These are phyloP conservation scores for Ruditapes philippinarum DNA, from an alignment of 1,140 invertebrate species.

Conservation along the genomic window DNA sequence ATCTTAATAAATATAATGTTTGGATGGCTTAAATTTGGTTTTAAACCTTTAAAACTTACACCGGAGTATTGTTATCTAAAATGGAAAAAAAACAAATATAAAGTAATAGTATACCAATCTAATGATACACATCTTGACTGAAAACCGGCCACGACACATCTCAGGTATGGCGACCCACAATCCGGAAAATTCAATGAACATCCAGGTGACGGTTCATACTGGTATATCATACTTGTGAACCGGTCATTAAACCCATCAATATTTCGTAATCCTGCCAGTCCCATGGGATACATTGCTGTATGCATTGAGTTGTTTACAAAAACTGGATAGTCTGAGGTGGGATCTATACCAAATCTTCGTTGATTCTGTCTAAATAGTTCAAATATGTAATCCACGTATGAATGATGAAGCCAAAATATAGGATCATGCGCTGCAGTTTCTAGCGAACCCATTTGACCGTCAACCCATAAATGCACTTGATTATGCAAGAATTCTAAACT, in stretches of 20 bases:
- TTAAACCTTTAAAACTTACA: too few species aligned
- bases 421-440: conserved; percentile 84
- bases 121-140: conserved; percentile 63
- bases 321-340: conserved; percentile 55
- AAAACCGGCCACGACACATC: conserved; percentile 54
- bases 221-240: conserved; percentile 69
- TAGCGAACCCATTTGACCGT: conserved; percentile 80
- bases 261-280: conserved; percentile 44
- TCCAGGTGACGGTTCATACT: conserved; percentile 76
- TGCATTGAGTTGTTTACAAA: conserved; percentile 64
- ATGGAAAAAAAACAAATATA: too few species aligned
- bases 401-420: conserved; percentile 86
- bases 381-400: conserved; percentile 84
- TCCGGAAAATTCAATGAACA: conserved; percentile 66
- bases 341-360: conserved; percentile 69
- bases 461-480: conserved; percentile 79
- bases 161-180: conserved; percentile 75
- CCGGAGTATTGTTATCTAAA: too few species aligned
- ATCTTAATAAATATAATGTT: too few species aligned
- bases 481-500: conserved; percentile 80
- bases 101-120: conserved; percentile 53
- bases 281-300: conserved; percentile 47
- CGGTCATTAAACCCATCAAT: conserved; percentile 73
- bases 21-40: too few species aligned
- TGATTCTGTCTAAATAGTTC: conserved; percentile 76